Base-by-base conservation (phyloP, 2,797 vertebrate species). In the Sebastes steindachneri region DNA sequence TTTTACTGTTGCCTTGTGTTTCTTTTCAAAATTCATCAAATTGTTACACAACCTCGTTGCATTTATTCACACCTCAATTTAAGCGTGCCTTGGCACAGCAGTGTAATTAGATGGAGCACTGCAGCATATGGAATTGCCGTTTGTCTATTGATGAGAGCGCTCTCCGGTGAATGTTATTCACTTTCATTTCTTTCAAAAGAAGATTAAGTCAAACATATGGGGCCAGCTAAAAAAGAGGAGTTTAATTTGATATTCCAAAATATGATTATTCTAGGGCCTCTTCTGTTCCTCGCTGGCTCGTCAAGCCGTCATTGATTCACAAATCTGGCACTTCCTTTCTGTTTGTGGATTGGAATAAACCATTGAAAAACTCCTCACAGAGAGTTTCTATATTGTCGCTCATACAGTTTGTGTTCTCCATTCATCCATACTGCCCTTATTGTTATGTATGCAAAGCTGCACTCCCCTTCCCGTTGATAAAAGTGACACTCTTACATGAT, bases 141-240 rank as follows among this genome's bases (percentile, higher is more conserved):
- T 69, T 73, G 71, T 79, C 66, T 68, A 37, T 8, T 79, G 79
- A 79, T 65, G 78, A 75, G 60, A 11, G 26, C 1, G 15, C 82
- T 91, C 82, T 86, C 82, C 60, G 31, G 78, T 31, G 63, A 80
- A 73, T 28, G 55, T 69, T 75, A 25, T 64, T 89, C 76, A 69
- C 73, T 86, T 86, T 79, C 11, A 80, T 83, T 86, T 82, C 74
- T 54, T 37, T 64, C 23, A 19, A 19, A 41, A 77, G 79, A 58
- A 77, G 28, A 89, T 81, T 63, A 84, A 83, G 64, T 73, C 57
- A 82, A 89, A 91, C 82, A 88, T 79, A 81, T 83, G 71, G 77
- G 80, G 60, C 85, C 78, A 85, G 68, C 80, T 88, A 65, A 85
- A 89, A 89, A 89, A 68, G 41, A 68, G 17, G 33, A 68, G 60